Base-by-base conservation (phyloP, 2,113 vertebrate genomes). In the Vireo altiloquus region DNA sequence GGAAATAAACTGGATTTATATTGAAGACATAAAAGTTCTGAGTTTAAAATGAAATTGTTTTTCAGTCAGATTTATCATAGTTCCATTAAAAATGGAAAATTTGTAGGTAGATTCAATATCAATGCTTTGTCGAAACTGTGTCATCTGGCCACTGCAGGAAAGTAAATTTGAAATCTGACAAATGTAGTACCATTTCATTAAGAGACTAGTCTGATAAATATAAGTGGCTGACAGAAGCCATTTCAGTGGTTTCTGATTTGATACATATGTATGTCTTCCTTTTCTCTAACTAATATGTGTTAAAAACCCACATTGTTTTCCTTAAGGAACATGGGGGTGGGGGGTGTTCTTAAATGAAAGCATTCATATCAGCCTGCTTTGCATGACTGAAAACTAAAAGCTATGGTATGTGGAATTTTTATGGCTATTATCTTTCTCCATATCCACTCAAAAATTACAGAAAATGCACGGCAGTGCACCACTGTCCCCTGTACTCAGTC, bases 251-350 rank as follows among this genome's bases (percentile, higher is more conserved):
- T 89, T 89, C 42, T 61, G 25, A 7, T 70, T 80, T 70, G 13
- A 74, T 39, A 16, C 14, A 18, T 64, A 47, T 7, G 2, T 24
- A 21, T 11, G 18, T 42, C 8, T 74, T 56, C 5, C 5, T 61
- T 70, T 68, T 40, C 21, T 61, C 84, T 46, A 30, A 78, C 11
- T 13, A 82, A 14, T 25, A 31, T 16, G 47, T 15, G 2, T 53
- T 57, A 35, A 52, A 87, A 68, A 8, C 0, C 12, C 13, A n/a
- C 25, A 54, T 19, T n/a, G 12, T 75, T 81, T 76, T 87, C 25
- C 30, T 76, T 52, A 40, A 3, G 23, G 15, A 64, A 35, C 2
- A 18, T 8, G 7, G 21, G 4, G 4, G 1, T 11, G 1, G 9
- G 22, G 3, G 4, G 5, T 52, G 68, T 37, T 33, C 31, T 63